Conservation (phyloP, 2,797 vertebrate genomes). For the Zenarchopterus dispar region DNA sequence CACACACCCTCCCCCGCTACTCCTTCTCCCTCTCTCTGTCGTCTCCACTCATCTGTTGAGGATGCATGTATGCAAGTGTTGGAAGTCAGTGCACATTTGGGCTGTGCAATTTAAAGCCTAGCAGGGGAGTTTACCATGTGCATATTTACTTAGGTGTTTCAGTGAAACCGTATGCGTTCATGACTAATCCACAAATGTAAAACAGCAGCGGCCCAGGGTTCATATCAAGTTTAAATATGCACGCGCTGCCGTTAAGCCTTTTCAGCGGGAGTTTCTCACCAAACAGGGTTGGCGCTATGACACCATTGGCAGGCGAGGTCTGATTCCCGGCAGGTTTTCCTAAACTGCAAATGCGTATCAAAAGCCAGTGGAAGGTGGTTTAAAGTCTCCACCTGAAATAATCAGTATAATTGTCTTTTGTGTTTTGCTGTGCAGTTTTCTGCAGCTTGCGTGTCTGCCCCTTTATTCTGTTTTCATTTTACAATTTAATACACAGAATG, state of each 20-base stretch:
- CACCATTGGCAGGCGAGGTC: conserved; percentile 27
- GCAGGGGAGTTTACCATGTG: conserved; percentile 1
- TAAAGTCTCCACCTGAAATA: conserved; percentile 11
- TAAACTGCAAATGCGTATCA: conserved; percentile 19
- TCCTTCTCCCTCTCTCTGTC: conserved; percentile 19
- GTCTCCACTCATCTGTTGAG: conserved; percentile 44
- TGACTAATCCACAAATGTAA: conserved; percentile 17
- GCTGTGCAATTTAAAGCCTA: conserved; percentile 12
- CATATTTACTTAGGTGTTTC: conserved; percentile 25
- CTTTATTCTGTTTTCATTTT: conserved; percentile 3
- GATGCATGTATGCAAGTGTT: conserved; percentile 14
- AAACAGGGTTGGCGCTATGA: conserved; percentile 24
- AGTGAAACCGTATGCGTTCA: neutral
- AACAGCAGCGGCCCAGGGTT: conserved; percentile 15
- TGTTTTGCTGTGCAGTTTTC: conserved; percentile 8
- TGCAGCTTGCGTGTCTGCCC: neutral
- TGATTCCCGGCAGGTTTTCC: conserved; percentile 38
- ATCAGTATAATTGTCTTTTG: conserved; percentile 9
- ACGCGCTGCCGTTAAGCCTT: conserved; percentile 10
- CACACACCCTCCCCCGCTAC: conserved; percentile 33
- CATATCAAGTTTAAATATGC: neutral
- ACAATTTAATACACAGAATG: conserved; percentile 9
- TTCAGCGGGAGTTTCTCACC: conserved; percentile 31
- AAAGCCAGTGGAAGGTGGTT: conserved; percentile 9
- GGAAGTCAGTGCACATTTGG: conserved; percentile 15